Conservation (phyloP, 2,113 vertebrate species). For the Myocastor coypus region DNA sequence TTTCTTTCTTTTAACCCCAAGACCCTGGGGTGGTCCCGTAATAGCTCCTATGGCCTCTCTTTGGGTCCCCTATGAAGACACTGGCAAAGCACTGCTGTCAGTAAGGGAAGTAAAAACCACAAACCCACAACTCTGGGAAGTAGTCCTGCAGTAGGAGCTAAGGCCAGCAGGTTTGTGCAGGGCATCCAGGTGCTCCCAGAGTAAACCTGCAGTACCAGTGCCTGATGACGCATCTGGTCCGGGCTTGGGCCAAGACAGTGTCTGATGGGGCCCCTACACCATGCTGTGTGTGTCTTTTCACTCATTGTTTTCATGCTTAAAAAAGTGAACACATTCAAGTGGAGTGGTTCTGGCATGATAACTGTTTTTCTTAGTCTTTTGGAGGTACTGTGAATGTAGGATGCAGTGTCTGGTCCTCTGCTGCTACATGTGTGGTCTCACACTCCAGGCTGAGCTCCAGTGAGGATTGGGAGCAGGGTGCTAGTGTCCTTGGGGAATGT, state of each 20-base stretch:
- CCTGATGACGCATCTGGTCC: neutral
- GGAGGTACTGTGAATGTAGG: neutral
- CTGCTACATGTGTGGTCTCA: no score
- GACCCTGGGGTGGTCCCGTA: neutral
- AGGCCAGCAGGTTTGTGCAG: fast-evolving
- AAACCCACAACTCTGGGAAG: neutral
- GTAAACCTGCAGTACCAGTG: fast-evolving
- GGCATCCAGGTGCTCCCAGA: fast-evolving
- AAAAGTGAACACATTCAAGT: neutral
- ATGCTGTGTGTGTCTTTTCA: neutral
- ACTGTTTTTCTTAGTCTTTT: neutral
- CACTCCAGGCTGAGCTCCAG: neutral
- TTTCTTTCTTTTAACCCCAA: neutral
- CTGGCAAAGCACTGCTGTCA: neutral
- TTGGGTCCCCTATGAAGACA: constrained; percentile 35
- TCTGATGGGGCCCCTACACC: neutral
- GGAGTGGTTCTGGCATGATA: neutral
- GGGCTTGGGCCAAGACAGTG: no score
- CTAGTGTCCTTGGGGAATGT: neutral
- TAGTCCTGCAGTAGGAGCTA: neutral
- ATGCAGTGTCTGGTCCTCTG: neutral
- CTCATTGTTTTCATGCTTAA: neutral
- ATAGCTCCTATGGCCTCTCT: neutral
- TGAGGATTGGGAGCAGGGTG: no score
- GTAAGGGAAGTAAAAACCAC: constrained; percentile 42